These are phyloP conservation scores for Anguilla marmorata DNA, from an alignment of 2,797 vertebrate species.

Conservation along the genomic window DNA sequence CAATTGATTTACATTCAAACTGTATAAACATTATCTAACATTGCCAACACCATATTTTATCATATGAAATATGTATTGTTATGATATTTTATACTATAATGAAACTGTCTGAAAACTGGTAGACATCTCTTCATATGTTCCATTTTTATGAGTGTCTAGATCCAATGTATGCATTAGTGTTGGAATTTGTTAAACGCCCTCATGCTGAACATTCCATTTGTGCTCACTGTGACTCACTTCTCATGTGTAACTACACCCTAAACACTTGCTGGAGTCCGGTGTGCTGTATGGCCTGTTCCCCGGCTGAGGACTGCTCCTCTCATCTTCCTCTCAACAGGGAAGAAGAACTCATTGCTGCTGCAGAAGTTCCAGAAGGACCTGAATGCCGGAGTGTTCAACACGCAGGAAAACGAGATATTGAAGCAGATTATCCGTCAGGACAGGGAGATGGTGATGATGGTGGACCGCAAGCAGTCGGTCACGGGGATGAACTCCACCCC, in stretches of 20 bases:
- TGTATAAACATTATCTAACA: not conserved
- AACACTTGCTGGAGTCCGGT: constrained; percentile 25
- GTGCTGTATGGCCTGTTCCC: constrained; percentile 49
- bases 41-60: not conserved
- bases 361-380: constrained; percentile 99
- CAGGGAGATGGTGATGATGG: constrained; percentile 94
- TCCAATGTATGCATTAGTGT: constrained; percentile 42
- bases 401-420: constrained; percentile 98
- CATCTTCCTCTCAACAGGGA: constrained; percentile 78
- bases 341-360: constrained; percentile 98
- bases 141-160: constrained; percentile 8
- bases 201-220: constrained; percentile 58
- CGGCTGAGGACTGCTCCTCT: constrained; percentile 57
- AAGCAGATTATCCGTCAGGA: constrained; percentile 99
- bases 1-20: not conserved
- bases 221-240: constrained; percentile 57
- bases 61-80: not conserved
- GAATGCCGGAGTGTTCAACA: constrained; percentile 98
- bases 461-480: constrained; percentile 81
- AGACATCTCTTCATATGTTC: constrained; percentile 46
- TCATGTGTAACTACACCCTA: constrained; percentile 38
- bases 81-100: not conserved
- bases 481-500: constrained; percentile 80
- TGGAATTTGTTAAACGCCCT: constrained; percentile 56
- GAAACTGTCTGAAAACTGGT: constrained; percentile 18